Base-by-base conservation (phyloP, 2,113 vertebrate species). In the Trochalopteron elliotii region DNA sequence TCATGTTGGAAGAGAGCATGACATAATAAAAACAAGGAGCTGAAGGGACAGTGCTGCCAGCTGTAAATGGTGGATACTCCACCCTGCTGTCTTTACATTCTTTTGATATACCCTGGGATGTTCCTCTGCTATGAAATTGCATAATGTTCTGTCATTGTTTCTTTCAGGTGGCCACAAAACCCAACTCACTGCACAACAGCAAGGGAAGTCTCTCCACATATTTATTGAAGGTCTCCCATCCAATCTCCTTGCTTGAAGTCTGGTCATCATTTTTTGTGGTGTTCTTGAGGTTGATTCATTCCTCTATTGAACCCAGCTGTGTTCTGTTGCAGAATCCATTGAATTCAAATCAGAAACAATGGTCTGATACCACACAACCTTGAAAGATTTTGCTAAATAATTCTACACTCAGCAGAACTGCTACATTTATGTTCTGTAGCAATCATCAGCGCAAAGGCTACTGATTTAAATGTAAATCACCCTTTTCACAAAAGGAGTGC, bases 301-400 rank as follows among this genome's bases (percentile, higher is more conserved):
- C 53, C 40, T 60, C 15, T 21, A 24, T 76, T 71, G 83, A 87
- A 87, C 25, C 28, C 61, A 91, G 72, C 72, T 94, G 74, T 1
- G 5, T 64, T 92, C 81, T 75, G 40, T 28, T 57, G 52, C 31
- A 85, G 76, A 91, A 94, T 57, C 31, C 44, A 79, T 42, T 87
- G 61, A 95, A 87, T 82, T 89, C 49, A 71, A 92, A 83, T n/a
- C 27, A 94, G 74, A 87, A 92, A 84, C 74, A 53, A 39, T 71
- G 40, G 37, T 20, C 30, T 5, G 4, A 78, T 75, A 82, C 39
- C 40, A 61, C 44, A 71, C 49, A 93, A 70, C 56, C 60, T 92
- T 82, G 89, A 92, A 95, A 93, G 60, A 28, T 93, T 93, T 93
- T 60, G 47, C 71, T 87, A 89, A 94, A 94, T 94, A 96, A 84